Percentiles rank a stretch among this genome's conserved stretches.
phyloP scores from a whole-genome alignment of 2,888 invertebrate genomes.

The Rhyacophila evoluta region DNA sequence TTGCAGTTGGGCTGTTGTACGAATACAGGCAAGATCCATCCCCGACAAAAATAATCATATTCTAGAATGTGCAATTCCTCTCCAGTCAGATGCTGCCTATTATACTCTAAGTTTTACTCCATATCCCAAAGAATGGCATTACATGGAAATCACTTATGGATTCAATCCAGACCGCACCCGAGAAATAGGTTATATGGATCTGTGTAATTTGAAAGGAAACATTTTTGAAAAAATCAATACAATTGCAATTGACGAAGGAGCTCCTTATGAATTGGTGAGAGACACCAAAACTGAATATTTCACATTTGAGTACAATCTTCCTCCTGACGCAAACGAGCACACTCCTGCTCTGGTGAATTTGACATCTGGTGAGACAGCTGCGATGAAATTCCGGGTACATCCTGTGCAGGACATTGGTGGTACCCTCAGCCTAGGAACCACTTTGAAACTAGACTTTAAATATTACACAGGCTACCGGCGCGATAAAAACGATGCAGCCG shows the following conservation, averaged over 20 bases:
- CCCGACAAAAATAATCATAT: conserved; percentile 68
- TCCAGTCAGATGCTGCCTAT: conserved; percentile 59
- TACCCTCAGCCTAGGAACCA: conserved; percentile 78
- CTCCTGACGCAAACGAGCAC: conserved; percentile 73
- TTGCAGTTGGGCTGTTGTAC: conserved; percentile 64
- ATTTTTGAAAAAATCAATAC: no score
- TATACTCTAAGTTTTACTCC: conserved; percentile 68
- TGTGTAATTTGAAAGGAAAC: no score
- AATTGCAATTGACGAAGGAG: not conserved
- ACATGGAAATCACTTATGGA: conserved; percentile 64
- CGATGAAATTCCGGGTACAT: conserved; percentile 78
- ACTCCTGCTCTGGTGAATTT: conserved; percentile 77
- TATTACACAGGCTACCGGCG: conserved; percentile 67
- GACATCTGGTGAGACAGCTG: conserved; percentile 73
- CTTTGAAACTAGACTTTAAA: conserved; percentile 73
- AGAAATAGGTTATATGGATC: not conserved
- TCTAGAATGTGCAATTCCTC: conserved; percentile 63
- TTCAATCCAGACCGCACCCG: conserved; percentile 56
- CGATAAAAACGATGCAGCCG: conserved; percentile 57
- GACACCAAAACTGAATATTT: conserved; percentile 81
- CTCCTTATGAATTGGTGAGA: conserved; percentile 61
- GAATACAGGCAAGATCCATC: conserved; percentile 68
- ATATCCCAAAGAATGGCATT: conserved; percentile 73
- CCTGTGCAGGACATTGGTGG: conserved; percentile 84
- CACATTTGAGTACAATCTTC: conserved; percentile 79